Evolutionary conservation across 2,888 invertebrate species (phyloP), one percentile per base, ranked within the genome.

Genomic region (Yponomeuta malinellus): DNA sequence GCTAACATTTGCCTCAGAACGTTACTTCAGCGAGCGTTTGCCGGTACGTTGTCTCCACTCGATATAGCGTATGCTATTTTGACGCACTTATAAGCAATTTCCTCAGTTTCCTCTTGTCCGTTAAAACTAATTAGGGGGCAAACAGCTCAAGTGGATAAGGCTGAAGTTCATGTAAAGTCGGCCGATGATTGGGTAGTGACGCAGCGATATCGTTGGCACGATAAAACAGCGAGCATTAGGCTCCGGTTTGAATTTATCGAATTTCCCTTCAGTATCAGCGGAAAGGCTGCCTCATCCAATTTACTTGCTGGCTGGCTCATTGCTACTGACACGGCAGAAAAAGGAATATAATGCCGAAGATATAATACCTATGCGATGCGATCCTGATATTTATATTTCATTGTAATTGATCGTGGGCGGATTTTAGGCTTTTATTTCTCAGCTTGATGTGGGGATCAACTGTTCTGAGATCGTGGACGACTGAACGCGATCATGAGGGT

Each of bases 221-320:
- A 59, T 59, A 59, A 59, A 59, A 59, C 52, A 59, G 52, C 52
- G 52, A 4, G 52, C 52, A 63, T 70, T 48, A 29, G 65, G 72
- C 72, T 74, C 75, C 74, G 74, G 76, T 75, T 76, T 77, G 76
- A 80, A 79, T 81, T 84, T 78, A 87, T 84, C 79, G 77, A 84
- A 85, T 86, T 88, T 89, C 84, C 86, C 70, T 74, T 78, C 73
- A 72, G 77, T 75, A 76, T 72, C 72, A 72, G 71, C 74, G 75
- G 73, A 77, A 81, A 80, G 78, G 75, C 77, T 76, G 73, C 80
- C 79, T 79, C 75, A 82, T 82, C 78, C 79, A 82, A 80, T 81
- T 78, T 76, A 73, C 70, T 65, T 72, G 72, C 63, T 5, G 65
- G 52, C 15, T 10, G 31, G 31, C 64, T 64, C 64, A 31, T 23